These are phyloP conservation scores for Meloidogyne chitwoodi DNA, from an alignment of 1,140 invertebrate species.

Conservation along the genomic window DNA sequence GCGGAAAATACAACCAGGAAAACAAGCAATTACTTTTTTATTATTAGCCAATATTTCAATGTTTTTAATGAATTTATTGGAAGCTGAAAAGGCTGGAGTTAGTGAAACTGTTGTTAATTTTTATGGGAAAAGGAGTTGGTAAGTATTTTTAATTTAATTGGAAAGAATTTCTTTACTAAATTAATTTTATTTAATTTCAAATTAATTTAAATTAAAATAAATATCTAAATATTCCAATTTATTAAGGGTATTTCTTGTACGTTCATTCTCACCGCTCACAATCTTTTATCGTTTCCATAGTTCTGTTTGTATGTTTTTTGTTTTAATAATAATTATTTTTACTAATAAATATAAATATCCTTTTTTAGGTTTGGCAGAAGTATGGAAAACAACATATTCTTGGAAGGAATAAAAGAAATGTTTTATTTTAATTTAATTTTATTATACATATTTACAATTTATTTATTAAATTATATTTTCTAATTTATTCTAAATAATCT, in stretches of 20 bases:
- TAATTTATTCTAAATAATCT: too few species aligned
- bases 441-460: too few species aligned
- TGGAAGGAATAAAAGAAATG: constrained; percentile 41
- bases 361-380: constrained; percentile 44
- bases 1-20: constrained; percentile 48
- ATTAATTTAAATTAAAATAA: too few species aligned
- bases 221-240: background rate
- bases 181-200: too few species aligned
- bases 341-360: background rate
- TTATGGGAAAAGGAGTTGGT: constrained; percentile 53
- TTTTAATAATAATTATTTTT: background rate
- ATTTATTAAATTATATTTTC: too few species aligned
- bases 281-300: constrained; percentile 59
- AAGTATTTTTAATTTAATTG: background rate
- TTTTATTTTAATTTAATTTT: too few species aligned
- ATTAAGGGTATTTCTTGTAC: constrained; percentile 52
- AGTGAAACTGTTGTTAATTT: constrained; percentile 55
- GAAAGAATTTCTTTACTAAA: too few species aligned
- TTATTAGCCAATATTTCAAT: constrained; percentile 56
- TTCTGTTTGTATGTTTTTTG: constrained; percentile 46
- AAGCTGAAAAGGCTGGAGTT: constrained; percentile 53
- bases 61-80: constrained; percentile 59
- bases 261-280: constrained; percentile 53
- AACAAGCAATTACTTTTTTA: constrained; percentile 42
- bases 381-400: constrained; percentile 57